Conservation (phyloP, 2,888 invertebrate genomes). For the Ophion ventricosus region DNA sequence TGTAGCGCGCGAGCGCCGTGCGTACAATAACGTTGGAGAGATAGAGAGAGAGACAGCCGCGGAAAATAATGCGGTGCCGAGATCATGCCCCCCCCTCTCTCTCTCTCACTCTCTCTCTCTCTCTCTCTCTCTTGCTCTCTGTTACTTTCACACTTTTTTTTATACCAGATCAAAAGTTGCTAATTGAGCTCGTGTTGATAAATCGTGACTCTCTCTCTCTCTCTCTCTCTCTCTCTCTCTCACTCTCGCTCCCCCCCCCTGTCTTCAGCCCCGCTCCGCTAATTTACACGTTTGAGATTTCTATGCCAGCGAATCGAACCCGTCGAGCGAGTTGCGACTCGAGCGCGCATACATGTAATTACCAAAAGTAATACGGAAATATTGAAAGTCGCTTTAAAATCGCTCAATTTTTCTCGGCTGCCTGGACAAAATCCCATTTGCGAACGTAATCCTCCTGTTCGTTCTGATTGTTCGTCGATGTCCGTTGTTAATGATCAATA, state of each 20-base stretch:
- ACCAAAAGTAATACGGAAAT: constrained; percentile 43
- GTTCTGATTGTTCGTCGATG: background rate
- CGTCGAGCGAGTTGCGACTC: constrained; percentile 45
- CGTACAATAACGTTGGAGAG: background rate
- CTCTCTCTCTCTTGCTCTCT: constrained; percentile 3
- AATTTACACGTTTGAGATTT: constrained; percentile 65
- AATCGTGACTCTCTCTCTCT: constrained; percentile 38
- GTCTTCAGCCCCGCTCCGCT: constrained; percentile 1
- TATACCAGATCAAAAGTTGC: constrained; percentile 33
- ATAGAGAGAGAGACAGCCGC: too few relatives aligned
- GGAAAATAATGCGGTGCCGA: background rate
- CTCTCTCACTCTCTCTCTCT: background rate
- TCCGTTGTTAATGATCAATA: background rate
- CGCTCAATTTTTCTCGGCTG: constrained; percentile 1
- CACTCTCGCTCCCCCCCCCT: constrained; percentile 13
- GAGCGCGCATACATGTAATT: constrained; percentile 15
- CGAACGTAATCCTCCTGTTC: background rate
- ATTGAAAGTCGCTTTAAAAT: constrained; percentile 23
- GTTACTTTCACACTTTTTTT: constrained; percentile 11
- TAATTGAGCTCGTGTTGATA: constrained; percentile 57
- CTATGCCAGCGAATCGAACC: constrained; percentile 49
- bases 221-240: constrained; percentile 25
- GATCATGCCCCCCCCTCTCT: background rate
- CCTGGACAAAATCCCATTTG: constrained; percentile 6
- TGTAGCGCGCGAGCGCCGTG: background rate